Base-by-base conservation (phyloP, 2,888 invertebrate species). In the Carcina quercana region DNA sequence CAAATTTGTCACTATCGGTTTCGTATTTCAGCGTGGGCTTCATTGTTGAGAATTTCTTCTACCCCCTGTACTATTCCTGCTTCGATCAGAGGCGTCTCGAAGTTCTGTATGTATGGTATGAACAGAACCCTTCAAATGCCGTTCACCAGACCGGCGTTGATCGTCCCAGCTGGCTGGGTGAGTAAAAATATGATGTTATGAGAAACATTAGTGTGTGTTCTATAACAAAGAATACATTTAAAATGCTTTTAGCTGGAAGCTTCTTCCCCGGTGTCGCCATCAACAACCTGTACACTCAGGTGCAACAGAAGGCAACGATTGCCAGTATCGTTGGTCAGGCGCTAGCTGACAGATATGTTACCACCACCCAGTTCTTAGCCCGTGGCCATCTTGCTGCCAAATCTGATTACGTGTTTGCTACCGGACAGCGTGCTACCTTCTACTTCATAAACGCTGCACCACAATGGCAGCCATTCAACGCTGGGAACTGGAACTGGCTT, bases 381-480 rank as follows among this genome's bases (percentile, higher is more conserved):
- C 82, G 88, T 27, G 90, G 89, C 2, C 90, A 90, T 49, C 64
- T 89, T 24, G 66, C 85, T 0, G 88, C 90, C 2, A 89, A 87
- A 51, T 84, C 80, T 7, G 90, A 90, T 58, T 88, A 84, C 44
- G 68, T 89, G n/a, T 88, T 82, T 44, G 87, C 86, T 0, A 64
- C 84, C 5, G 86, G 86, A 22, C 88, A 89, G 46, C 66, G 78
- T 0, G 60, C 87, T 1, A 86, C 87, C 0, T 90, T 89, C 61
- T 88, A 87, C 59, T 89, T 87, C 50, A 67, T 89, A 29, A 91
- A 91, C 50, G 84, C 83, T 1, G 87, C 87, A 1, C 90, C 90
- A 1, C 91, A 91, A 43, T 91, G 90, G 90, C 87, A 88, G 35
- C 74, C 74, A 0, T 86, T 88, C 49, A 88, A 88, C 42, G 83